Evolutionary conservation across 1,140 invertebrate species (phyloP).

Genomic region (Wasmannia auropunctata): DNA sequence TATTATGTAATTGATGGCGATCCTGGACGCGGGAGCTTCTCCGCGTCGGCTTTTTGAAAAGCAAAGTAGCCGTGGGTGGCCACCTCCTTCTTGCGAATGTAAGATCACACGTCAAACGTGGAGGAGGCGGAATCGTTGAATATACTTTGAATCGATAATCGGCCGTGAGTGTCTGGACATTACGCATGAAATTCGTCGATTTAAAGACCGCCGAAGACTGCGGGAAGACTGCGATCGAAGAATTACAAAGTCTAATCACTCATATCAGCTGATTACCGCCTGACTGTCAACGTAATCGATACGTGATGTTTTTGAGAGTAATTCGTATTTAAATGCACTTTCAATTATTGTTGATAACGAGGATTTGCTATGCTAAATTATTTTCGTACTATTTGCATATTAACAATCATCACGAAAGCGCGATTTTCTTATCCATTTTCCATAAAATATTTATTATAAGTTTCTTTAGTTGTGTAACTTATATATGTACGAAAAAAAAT

Average conservation of each 20-base stretch:
- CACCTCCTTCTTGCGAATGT: conserved; percentile 62
- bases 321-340: neutral
- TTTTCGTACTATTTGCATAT: neutral
- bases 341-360: neutral
- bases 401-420: neutral
- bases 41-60: conserved; percentile 59
- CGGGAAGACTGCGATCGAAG: neutral
- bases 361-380: neutral
- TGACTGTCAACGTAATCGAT: neutral
- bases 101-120: conserved; percentile 11
- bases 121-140: conserved; percentile 71
- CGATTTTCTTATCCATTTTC: neutral
- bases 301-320: neutral
- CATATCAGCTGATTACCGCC: conserved; percentile 31
- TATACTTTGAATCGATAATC: conserved; percentile 67
- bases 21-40: neutral
- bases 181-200: conserved; percentile 59
- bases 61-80: conserved; percentile 69
- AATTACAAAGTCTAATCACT: conserved; percentile 60
- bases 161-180: conserved; percentile 1
- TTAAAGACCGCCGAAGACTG: conserved; percentile 59
- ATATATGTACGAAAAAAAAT: neutral
- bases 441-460: neutral
- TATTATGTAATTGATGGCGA: conserved; percentile 71
- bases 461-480: neutral